Evolutionary conservation across 35 echinoderm and acorn worm species (phyloP), one percentile per base, ranked within the genome.

Genomic region (Apostichopus japonicus): DNA sequence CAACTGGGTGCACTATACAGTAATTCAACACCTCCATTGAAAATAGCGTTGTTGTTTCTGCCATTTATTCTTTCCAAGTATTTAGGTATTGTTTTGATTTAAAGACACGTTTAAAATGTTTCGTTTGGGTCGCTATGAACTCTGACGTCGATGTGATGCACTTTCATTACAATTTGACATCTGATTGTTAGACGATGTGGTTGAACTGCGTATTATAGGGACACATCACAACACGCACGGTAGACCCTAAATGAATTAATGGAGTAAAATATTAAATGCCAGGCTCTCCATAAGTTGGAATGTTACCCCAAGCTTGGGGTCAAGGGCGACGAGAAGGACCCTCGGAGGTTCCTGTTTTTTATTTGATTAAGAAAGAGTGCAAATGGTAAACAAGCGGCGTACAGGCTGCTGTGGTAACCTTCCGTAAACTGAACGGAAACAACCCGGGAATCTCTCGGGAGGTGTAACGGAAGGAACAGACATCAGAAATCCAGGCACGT

Each of bases 241-340:
- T 53, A 58, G 81, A 57, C 81, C 54, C 19, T 58, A 84, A 84
- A 84, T 84, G 55, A 84, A 84, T 84, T 84, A 84, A 84, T 54
- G 55, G 54, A 10, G 16, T 84, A 55, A 24, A 54, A 83, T 44
- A n/a, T 14, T 54, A 83, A 84, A 58, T 23, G 17, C 53, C 55
- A 17, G 54, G 21, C 16, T 54, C 9, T 84, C 54, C 6, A 14
- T n/a, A 84, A 84, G 22, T 57, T 57, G 81, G 81, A 57, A 84
- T 84, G 81, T 84, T 84, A 84, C 81, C 81, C 81, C 81, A 84
- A 84, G 81, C 81, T 84, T 57, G 56, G 81, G 81, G 81, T 84
- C 81, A 84, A 84, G 81, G 81, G 81, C 81, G 56, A 84, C 56
- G 21, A 7, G 6, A 6, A 57, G 81, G 23, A 84, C 81, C 81